Base-by-base conservation (phyloP, 2,113 vertebrate genomes). In the Typhlomys cinereus region DNA sequence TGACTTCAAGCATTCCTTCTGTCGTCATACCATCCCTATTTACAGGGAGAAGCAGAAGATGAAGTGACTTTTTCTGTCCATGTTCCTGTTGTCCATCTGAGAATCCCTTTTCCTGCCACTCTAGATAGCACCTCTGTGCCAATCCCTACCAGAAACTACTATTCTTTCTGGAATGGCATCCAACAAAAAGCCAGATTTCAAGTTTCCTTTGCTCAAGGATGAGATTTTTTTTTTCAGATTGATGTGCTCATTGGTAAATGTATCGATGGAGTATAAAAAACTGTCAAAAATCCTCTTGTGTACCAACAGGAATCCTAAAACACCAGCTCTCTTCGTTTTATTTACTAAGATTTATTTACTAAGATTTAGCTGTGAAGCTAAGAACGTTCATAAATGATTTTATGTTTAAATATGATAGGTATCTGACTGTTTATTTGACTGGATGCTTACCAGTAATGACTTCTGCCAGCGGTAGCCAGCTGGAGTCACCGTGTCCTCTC, bases 51-150 rank as follows among this genome's bases (percentile, higher is more conserved):
- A 71, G 97, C 97, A 50, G 93, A 97, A 0, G 89, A 98, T 0
- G 96, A 98, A 78, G 59, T 96, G 50, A 92, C 92, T 14, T 96
- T 98, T 34, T 92, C 98, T 88, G 98, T 97, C 39, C 98, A 97
- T 36, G 88, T 98, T 79, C 87, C 75, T 31, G 97, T 97, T 0
- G 87, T 97, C 8, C 31, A 98, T 69, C 95, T 98, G 91, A 97
- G 98, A 95, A 96, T 97, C 14, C 95, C 96, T 82, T 94, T 98
- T 88, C 46, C 96, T 31, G 61, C 91, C 95, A 97, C 97, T 0
- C 97, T 97, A 96, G 0, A 97, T 97, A 79, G 82, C 85, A 61
- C 3, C 54, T 74, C 10, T 20, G 69, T 64, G 87, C 0, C 14
- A 73, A 27, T 52, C 39, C n/a, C 36, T 23, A 41, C 44, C 20